A percentile compares a stretch with the other conserved stretches of the same genome.
Evolutionary conservation across 2,797 vertebrate species (phyloP).

Genomic region (Sebastes hubbsi): DNA sequence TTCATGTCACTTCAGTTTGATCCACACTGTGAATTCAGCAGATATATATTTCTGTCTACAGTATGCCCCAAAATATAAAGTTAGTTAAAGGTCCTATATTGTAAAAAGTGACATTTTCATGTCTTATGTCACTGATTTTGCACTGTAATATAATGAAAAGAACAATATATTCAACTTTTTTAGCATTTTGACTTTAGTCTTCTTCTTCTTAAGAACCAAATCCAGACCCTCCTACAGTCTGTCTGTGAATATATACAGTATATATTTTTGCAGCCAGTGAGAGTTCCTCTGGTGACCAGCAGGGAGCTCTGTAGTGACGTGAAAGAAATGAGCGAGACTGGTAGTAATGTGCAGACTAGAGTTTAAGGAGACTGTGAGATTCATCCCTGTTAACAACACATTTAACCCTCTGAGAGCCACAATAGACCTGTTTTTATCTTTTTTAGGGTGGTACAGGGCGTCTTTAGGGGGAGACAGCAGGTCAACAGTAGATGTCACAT

Average conservation of each 20-base stretch:
- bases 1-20: not conserved
- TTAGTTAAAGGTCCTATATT: too few relatives aligned
- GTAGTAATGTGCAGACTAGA: not conserved
- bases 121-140: too few relatives aligned
- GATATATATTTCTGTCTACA: not conserved
- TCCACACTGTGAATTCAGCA: not conserved
- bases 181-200: too few relatives aligned
- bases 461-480: too few relatives aligned
- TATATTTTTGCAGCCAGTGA: not conserved
- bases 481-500: too few relatives aligned
- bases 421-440: too few relatives aligned
- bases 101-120: too few relatives aligned
- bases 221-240: not conserved
- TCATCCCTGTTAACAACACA: not conserved
- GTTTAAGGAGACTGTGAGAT: not conserved
- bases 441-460: too few relatives aligned
- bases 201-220: not conserved
- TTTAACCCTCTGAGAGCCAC: too few relatives aligned
- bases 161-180: too few relatives aligned
- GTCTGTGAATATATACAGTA: not conserved
- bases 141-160: too few relatives aligned
- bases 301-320: slow-evolving; percentile 37
- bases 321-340: not conserved
- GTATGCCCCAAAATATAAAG: too few relatives aligned
- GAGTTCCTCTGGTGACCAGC: slow-evolving; percentile 10